These are phyloP conservation scores for Lepidurus couesii DNA, from an alignment of 1,140 invertebrate species.

Conservation along the genomic window DNA sequence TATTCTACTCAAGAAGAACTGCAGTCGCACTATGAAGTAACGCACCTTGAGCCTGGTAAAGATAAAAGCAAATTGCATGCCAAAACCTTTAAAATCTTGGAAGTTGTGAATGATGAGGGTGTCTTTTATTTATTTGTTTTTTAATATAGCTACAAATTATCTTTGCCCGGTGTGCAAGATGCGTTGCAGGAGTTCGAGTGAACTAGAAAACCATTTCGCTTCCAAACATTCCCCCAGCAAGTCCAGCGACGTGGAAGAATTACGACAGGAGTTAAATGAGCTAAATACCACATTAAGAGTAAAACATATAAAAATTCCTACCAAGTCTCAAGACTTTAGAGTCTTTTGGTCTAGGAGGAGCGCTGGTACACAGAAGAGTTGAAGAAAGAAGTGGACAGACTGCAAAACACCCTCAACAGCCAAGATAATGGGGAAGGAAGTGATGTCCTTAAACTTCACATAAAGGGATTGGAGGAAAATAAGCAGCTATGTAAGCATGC, in stretches of 20 bases:
- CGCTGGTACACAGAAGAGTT: slow-evolving; percentile 31
- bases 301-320: background rate
- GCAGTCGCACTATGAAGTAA: slow-evolving; percentile 40
- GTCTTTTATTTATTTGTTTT: background rate
- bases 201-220: slow-evolving; percentile 43
- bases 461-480: slow-evolving; percentile 31
- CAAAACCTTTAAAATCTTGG: background rate
- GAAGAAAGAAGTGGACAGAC: slow-evolving; percentile 29
- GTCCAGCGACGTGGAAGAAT: slow-evolving; percentile 13
- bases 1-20: slow-evolving; percentile 43
- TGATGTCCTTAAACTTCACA: slow-evolving; percentile 23
- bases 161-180: slow-evolving; percentile 44
- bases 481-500: slow-evolving; percentile 29
- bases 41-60: background rate
- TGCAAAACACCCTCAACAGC: slow-evolving; percentile 23
- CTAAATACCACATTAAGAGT: slow-evolving; percentile 28
- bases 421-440: slow-evolving; percentile 25
- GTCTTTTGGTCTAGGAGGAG: background rate
- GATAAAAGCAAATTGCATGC: background rate
- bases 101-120: no score
- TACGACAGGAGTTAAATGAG: slow-evolving; percentile 25
- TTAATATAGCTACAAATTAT: slow-evolving; percentile 27
- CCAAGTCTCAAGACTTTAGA: background rate
- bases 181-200: slow-evolving; percentile 50
- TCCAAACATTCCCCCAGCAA: slow-evolving; percentile 21